Evolutionary conservation across 2,888 invertebrate genomes (phyloP), one percentile per base, ranked within the genome.

Genomic region (Hipparchia semele): DNA sequence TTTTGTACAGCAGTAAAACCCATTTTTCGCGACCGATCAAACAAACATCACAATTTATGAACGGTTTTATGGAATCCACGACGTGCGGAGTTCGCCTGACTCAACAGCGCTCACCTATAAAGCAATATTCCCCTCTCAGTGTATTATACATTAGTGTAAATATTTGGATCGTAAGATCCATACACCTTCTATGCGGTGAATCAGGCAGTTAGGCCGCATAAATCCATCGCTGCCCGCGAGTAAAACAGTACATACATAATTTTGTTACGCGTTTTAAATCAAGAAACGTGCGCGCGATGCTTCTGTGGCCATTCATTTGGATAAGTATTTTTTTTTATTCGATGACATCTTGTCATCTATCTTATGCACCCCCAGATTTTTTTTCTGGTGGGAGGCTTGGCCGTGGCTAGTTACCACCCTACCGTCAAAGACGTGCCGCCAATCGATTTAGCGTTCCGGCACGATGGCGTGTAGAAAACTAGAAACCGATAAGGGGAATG

Each of bases 201-300:
- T 88, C 87, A 85, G 84, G 83, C 83, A 82, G 86, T 86, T 86
- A 83, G 79, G 79, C 80, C 82, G 78, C 80, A 90, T 93, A 92
- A 93, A 93, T 93, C 92, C 84, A 79, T 93, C 92, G 86, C 75
- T 86, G 80, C 80, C 75, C 75, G 75, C 70, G 79, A 82, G 88
- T 90, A 88, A 90, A 90, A 86, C 91, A 92, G 88, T 91, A 88
- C 88, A 90, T 91, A 89, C 87, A 90, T 91, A 65, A 90, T 89
- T 88, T 90, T 88, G 88, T 87, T 88, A 83, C 80, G 78, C 82
- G 84, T 85, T 84, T 90, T 91, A 90, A 89, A 91, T 91, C 88
- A 89, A 88, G 87, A 81, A 85, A 83, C 85, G 83, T 86, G 88
- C 85, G 89, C 86, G 83, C 75, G 86, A 84, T 83, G 70, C 56